Base-by-base conservation (phyloP, 35 echinoderm and acorn worm species). In the Strongylocentrotus purpuratus region DNA sequence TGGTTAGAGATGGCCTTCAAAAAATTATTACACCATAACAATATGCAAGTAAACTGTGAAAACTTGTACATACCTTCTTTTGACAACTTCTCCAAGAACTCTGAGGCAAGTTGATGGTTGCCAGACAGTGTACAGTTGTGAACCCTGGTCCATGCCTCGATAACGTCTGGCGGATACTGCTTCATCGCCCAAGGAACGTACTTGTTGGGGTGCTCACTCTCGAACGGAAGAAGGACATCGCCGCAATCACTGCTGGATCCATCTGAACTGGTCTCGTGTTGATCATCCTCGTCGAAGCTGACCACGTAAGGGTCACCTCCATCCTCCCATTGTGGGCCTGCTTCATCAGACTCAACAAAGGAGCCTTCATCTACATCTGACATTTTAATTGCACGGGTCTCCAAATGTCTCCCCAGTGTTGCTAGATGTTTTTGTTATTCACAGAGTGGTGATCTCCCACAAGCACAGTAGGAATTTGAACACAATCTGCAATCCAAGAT, bases 101-200 rank as follows among this genome's bases (percentile, higher is more conserved):
- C 20, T 78, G 65, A n/a, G 5, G 65, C 65, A 78, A n/a, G 65
- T 28, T 78, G 65, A 8, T 78, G 65, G 33, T 94, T 94, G 12
- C 78, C 33, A 15, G 65, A 94, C 20, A 85, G n/a, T 14, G 33
- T 50, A 28, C 58, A 70, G 65, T 94, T 94, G 33, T 85, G 65
- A 85, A 85, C n/a, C 60, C 15, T 85, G 33, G 94, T 94, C 59
- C 78, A 94, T 35, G 94, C 78, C 32, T 71, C 59, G 33, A 48
- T 94, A 12, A 94, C 31, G 1, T 71, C 94, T 9, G 32, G 33
- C 28, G 33, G 50, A 85, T 85, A 46, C 32, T 70, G 58, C 46
- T 85, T 94, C 55, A 94, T 32, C 6, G 78, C 33, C 78, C 60
- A 94, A 85, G 60, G 59, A 15, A 94, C 59, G 85, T 86, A 85